phyloP scores from a whole-genome alignment of 2,888 invertebrate species.

The Phaonia tiefii region DNA sequence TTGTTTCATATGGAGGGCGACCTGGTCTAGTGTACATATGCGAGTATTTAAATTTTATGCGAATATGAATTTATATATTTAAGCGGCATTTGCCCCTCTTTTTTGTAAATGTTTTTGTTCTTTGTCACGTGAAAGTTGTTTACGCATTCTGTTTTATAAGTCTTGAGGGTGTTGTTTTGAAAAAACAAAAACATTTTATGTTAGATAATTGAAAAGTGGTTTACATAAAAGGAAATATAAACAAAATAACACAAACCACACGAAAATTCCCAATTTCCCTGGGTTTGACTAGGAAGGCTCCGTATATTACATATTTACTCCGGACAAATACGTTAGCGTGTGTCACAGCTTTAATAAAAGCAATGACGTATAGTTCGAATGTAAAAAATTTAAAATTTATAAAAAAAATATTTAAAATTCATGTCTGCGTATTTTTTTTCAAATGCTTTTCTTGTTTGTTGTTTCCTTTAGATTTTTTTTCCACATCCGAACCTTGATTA shows the following conservation, averaged over 20 bases:
- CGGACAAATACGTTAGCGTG: background rate
- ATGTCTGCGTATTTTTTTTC: background rate
- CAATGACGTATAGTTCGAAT: conserved; percentile 9
- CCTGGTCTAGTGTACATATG: too few relatives aligned
- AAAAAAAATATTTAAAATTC: conserved; percentile 13
- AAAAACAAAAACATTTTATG: conserved; percentile 19
- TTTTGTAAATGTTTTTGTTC: background rate
- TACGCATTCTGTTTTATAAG: conserved; percentile 11
- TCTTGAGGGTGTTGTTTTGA: conserved; percentile 50
- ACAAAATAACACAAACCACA: background rate
- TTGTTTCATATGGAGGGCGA: too few relatives aligned
- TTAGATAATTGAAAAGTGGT: conserved; percentile 42
- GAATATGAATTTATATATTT: too few relatives aligned
- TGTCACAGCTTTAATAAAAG: background rate
- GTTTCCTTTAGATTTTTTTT: background rate
- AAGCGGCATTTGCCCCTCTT: too few relatives aligned
- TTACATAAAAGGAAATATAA: background rate
- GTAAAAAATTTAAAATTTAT: conserved; percentile 34
- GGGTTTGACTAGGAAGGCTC: too few relatives aligned
- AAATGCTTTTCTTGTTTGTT: too few relatives aligned
- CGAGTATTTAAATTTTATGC: too few relatives aligned
- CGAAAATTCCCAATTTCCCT: background rate
- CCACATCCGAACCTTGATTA: conserved; percentile 46
- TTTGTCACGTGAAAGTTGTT: background rate
- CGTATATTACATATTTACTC: background rate